Base-by-base conservation (phyloP, 92 coral and sea anemone genomes). In the Desmophyllum pertusum region DNA sequence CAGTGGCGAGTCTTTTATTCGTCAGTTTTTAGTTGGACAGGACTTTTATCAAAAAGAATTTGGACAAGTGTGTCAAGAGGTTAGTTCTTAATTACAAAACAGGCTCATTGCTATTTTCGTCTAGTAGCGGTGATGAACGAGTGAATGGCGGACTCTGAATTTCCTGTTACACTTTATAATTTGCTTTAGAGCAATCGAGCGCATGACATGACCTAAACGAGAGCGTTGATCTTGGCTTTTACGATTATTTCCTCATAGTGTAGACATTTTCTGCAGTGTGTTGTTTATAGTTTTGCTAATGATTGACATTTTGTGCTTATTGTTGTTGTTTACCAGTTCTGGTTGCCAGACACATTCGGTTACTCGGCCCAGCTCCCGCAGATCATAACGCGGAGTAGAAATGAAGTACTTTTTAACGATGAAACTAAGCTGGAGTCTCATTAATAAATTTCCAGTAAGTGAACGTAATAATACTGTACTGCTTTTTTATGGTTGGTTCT, bases 341-440 rank as follows among this genome's bases (percentile, higher is more conserved):
- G 99, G 99, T 84, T 96, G 64, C 99, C 99, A n/a, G 99, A 96
- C 82, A 96, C 99, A 15, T 96, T 96, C 88, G 99, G 99, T 31
- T 96, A 96, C 86, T 92, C 98, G 30, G 98, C 99, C 33, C 99
- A 96, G 82, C 86, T 96, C 50, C 99, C 99, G 18, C 99, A 96
- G 82, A 92, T 96, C 88, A 94, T 96, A n/a, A 87, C 87, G 88
- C 55, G 97, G 97, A 71, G 90, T 91, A 59, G 99, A 95, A 30
- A 96, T 96, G 64, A 96, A 96, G 68, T 96, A 92, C 73, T 96
- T 96, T 53, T 78, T 96, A 52, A 94, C 98, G 33, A 98, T 94
- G 90, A 96, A 96, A 73, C 85, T 96, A 33, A 96, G 99, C 83
- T 96, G 99, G 99, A 96, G 95, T 81, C 91, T 96, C 51, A 89